Conservation (phyloP, 2,113 vertebrate genomes). For the Buteo buteo region DNA sequence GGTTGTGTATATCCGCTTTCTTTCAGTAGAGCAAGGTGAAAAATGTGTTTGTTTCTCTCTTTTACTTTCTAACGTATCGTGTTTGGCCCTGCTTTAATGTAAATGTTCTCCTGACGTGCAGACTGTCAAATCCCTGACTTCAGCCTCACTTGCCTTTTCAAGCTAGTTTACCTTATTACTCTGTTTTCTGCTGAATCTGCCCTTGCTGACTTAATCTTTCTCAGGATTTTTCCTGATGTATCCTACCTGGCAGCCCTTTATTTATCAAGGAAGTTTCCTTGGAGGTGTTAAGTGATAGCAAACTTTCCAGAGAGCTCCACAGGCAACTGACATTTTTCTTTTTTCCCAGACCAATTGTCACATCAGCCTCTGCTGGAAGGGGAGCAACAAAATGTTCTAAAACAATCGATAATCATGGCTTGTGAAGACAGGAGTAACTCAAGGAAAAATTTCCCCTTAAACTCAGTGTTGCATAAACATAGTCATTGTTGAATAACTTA, state of each 20-base stretch:
- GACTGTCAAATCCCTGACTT: background rate
- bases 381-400: background rate
- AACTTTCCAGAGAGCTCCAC: background rate
- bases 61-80: background rate
- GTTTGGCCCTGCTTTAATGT: background rate
- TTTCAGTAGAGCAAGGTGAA: background rate
- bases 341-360: background rate
- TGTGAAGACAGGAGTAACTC: background rate
- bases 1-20: background rate
- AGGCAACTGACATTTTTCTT: background rate
- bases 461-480: background rate
- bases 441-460: background rate
- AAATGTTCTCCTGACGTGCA: background rate
- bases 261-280: background rate
- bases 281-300: background rate
- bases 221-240: background rate
- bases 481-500: background rate
- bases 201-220: background rate
- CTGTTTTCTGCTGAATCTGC: background rate
- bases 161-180: background rate
- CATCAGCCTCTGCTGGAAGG: background rate
- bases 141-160: background rate
- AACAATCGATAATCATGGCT: background rate
- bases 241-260: background rate
- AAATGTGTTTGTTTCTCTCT: background rate